These are phyloP conservation scores for Chaetophractus vellerosus DNA, from an alignment of 2,797 vertebrate species.

Conservation along the genomic window DNA sequence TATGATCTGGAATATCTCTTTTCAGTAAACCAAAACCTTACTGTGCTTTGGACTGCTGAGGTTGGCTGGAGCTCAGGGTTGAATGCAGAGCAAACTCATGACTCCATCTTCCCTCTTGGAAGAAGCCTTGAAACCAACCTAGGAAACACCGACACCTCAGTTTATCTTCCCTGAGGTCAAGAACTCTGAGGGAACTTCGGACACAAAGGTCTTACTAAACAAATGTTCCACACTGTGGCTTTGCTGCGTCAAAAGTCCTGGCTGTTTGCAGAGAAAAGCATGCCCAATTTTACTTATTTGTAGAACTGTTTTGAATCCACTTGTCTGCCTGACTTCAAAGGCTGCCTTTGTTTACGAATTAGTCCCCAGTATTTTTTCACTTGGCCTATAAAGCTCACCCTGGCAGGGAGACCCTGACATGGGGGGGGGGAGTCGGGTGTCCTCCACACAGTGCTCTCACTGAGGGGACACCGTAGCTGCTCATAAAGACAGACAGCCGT, in stretches of 20 bases:
- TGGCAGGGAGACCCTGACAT: conserved; percentile 8
- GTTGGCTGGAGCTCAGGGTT: neutral
- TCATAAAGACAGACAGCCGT: neutral
- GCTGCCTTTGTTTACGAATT: conserved; percentile 64
- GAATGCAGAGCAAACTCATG: neutral
- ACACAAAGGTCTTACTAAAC: conserved; percentile 38
- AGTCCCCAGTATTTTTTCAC: conserved; percentile 72
- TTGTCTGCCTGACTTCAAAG: conserved; percentile 76
- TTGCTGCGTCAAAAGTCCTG: conserved; percentile 44
- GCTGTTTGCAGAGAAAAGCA: neutral
- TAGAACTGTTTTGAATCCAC: conserved; percentile 69
- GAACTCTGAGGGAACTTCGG: conserved; percentile 24
- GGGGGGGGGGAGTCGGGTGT: neutral
- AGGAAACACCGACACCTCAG: neutral
- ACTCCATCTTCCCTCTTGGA: neutral
- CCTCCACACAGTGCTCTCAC: neutral
- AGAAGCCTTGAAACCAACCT: conserved; percentile 21
- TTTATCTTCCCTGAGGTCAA: conserved; percentile 3
- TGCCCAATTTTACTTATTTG: conserved; percentile 44
- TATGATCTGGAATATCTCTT: neutral
- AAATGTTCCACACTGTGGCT: neutral
- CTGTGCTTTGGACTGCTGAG: neutral
- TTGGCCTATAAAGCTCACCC: conserved; percentile 67
- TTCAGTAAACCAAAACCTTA: neutral
- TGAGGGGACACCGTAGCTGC: neutral